Percentiles rank a stretch among this genome's conserved stretches.
Evolutionary conservation across 2,113 vertebrate genomes (phyloP).

Genomic region (Corythoichthys intestinalis): DNA sequence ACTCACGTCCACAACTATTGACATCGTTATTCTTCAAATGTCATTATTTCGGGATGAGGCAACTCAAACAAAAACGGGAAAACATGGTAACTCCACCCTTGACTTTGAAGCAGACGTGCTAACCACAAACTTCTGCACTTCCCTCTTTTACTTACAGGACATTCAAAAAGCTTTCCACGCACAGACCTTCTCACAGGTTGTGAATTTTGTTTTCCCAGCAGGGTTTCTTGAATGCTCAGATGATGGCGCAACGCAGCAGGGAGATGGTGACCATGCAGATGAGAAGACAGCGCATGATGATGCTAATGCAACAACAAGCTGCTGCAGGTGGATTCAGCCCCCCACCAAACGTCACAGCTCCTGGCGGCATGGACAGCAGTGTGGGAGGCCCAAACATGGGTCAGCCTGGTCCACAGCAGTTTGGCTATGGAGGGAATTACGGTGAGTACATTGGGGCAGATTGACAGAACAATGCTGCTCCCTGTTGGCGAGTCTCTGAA

Average conservation of each 20-base stretch:
- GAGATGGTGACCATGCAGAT: constrained; percentile 90
- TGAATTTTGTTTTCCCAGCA: constrained; percentile 62
- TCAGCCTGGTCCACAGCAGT: constrained; percentile 86
- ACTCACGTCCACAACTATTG: neutral
- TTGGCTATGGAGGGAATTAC: constrained; percentile 86
- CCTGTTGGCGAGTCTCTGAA: constrained; percentile 36
- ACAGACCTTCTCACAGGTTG: neutral
- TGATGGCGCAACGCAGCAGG: constrained; percentile 92
- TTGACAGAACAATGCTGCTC: constrained; percentile 35
- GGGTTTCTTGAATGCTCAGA: constrained; percentile 93
- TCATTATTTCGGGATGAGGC: neutral
- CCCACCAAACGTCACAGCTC: constrained; percentile 92
- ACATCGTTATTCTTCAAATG: neutral
- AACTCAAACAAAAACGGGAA: neutral
- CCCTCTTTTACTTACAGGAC: neutral
- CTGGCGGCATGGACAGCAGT: constrained; percentile 85
- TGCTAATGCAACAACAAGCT: constrained; percentile 84
- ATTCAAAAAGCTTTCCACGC: neutral
- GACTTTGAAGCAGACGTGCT: neutral
- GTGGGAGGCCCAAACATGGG: constrained; percentile 83
- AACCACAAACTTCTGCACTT: neutral
- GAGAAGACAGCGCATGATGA: constrained; percentile 88
- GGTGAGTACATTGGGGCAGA: constrained; percentile 68
- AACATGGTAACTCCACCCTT: neutral
- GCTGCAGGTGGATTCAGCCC: constrained; percentile 84